Evolutionary conservation across 2,797 vertebrate species (phyloP), one percentile per base, ranked within the genome.

Genomic region (Diplodus sargus): DNA sequence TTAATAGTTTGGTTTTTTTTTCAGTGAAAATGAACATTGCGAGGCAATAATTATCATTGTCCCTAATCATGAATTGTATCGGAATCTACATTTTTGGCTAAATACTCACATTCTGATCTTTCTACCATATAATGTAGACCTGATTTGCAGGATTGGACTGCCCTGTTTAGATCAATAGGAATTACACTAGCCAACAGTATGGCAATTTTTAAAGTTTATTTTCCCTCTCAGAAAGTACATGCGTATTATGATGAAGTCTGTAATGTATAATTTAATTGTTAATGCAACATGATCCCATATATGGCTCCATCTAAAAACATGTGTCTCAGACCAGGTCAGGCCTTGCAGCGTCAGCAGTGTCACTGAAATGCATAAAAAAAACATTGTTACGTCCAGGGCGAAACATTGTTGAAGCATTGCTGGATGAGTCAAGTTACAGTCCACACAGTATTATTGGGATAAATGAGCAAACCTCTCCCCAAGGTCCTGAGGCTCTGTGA

Each of bases 381-480:
- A 70, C 62, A 82, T 80, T 57, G 80, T 87, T 78, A 82, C 47
- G 45, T 87, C 58, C 48, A 62, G 76, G 76, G 58, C 34, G 4
- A 78, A 78, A 82, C 74, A 70, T 72, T 77, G 81, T 78, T 58
- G 71, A 85, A 84, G 76, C 60, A 51, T 79, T 63, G 78, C 81
- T 64, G 79, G 65, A 89, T 81, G 87, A 92, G 82, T 88, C 81
- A 63, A 84, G 85, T 85, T 89, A 79, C 87, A 88, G 88, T 91
- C 86, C 90, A 78, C 90, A 75, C 82, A 81, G 82, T 87, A 90
- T 91, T 90, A 93, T 79, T 86, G 87, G 90, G 86, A 92, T 93
- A 91, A 93, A 93, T 91, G 91, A 89, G 85, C 86, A 89, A 92
- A 92, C 84, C 78, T 87, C 82, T 91, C 85, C 90, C 87, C 88